A percentile compares a stretch with the other conserved stretches of the same genome.
Evolutionary conservation across 2,113 vertebrate genomes (phyloP).

Genomic region (Xiphorhynchus elegans): DNA sequence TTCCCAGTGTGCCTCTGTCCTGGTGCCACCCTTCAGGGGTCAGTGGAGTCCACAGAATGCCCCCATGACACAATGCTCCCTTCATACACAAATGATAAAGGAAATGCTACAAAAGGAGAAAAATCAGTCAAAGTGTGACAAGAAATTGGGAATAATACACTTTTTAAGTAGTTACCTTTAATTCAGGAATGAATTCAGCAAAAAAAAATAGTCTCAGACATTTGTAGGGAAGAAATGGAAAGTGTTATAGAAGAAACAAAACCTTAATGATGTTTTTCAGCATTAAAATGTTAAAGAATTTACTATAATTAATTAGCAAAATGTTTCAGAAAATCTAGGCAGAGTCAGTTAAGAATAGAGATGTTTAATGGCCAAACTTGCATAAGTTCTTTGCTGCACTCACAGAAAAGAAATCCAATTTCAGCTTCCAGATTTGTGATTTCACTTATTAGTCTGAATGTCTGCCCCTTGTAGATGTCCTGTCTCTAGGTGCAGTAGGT

Average conservation of each 20-base stretch:
- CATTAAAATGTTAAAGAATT: neutral
- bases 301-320: neutral
- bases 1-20: neutral
- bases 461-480: slow-evolving; percentile 49
- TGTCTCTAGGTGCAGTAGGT: slow-evolving; percentile 56
- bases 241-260: neutral
- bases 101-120: neutral
- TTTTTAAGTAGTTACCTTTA: neutral
- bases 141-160: neutral
- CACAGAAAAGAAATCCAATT: slow-evolving; percentile 48
- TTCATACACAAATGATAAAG: neutral
- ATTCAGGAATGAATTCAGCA: neutral
- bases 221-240: neutral
- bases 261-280: neutral
- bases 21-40: neutral
- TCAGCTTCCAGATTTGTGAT: slow-evolving; percentile 54
- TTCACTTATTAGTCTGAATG: slow-evolving; percentile 57
- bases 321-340: neutral
- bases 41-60: neutral
- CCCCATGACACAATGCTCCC: rapidly evolving
- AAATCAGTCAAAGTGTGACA: neutral
- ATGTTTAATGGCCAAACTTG: neutral
- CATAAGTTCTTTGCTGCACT: neutral
- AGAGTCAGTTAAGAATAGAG: neutral
- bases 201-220: neutral